Evolutionary conservation across 2,888 invertebrate genomes (phyloP).

Genomic region (Galerucella nymphaeae): DNA sequence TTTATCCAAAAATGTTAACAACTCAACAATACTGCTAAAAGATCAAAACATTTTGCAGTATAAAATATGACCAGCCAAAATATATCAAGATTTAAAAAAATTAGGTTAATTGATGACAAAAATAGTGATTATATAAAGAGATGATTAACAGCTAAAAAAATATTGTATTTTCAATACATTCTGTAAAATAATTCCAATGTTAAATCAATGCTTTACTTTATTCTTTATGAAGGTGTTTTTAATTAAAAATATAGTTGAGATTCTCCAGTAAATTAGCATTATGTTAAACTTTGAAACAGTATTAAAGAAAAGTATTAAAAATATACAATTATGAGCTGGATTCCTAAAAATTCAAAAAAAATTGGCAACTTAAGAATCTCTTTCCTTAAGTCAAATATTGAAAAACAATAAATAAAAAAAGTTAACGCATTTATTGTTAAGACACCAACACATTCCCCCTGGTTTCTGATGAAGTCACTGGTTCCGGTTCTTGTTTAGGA

Average conservation of each 20-base stretch:
- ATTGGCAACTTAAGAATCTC: not conserved
- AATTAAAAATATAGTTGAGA: not conserved
- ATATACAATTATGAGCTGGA: not conserved
- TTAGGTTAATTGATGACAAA: not conserved
- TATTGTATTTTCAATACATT: not conserved
- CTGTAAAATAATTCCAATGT: not conserved
- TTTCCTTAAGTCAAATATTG: not conserved
- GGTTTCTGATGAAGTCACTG: conserved; percentile 53
- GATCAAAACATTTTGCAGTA: too few species aligned
- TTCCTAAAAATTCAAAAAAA: not conserved
- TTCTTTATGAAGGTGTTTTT: too few species aligned
- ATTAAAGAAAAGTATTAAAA: conserved; percentile 10
- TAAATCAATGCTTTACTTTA: too few species aligned
- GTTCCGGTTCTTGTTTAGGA: conserved; percentile 64
- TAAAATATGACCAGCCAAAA: too few species aligned
- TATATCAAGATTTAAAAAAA: not conserved
- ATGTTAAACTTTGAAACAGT: conserved; percentile 11
- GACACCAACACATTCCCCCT: conserved; percentile 65
- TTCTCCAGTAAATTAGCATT: not conserved
- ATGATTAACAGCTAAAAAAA: not conserved
- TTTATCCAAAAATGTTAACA: not conserved
- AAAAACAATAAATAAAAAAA: conserved; percentile 18
- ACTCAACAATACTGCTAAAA: not conserved
- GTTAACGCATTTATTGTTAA: conserved; percentile 49
- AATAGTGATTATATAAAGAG: not conserved